These are phyloP conservation scores for Mizuhopecten yessoensis DNA, from an alignment of 1,140 invertebrate species.

Conservation along the genomic window DNA sequence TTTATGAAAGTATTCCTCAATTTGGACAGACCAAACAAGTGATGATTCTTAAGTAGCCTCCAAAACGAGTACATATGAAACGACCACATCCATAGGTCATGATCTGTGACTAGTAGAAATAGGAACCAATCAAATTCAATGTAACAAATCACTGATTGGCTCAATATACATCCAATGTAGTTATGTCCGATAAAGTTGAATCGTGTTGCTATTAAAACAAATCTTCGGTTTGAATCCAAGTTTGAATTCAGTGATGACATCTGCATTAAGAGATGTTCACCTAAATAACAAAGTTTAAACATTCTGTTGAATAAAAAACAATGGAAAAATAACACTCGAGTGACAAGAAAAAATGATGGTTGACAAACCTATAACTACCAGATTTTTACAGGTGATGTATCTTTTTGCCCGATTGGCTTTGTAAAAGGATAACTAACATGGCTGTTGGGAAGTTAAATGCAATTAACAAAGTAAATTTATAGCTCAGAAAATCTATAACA, in stretches of 20 bases:
- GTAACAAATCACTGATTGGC: conserved; percentile 3
- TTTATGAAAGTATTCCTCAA: conserved; percentile 23
- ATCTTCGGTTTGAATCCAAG: not conserved
- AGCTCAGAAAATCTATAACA: too few relatives aligned
- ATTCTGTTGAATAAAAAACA: not conserved
- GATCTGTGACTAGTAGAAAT: conserved; percentile 38
- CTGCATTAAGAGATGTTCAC: not conserved
- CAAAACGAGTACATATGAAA: conserved; percentile 28
- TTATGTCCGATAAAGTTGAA: not conserved
- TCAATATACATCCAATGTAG: not conserved
- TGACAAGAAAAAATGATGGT: not conserved
- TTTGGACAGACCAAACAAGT: not conserved
- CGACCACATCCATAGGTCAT: not conserved
- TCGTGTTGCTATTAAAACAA: not conserved
- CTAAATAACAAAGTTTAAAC: not conserved
- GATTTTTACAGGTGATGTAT: too few relatives aligned
- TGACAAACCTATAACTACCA: not conserved
- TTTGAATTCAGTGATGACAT: not conserved
- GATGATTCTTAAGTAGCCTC: not conserved
- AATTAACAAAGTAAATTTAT: too few relatives aligned
- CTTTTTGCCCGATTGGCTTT: too few relatives aligned
- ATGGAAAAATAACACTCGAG: not conserved
- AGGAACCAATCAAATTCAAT: conserved; percentile 28
- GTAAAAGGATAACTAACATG: too few relatives aligned
- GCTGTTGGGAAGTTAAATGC: too few relatives aligned